Evolutionary conservation across 2,797 vertebrate genomes (phyloP), one percentile per base, ranked within the genome.

Genomic region (Pterois miles): DNA sequence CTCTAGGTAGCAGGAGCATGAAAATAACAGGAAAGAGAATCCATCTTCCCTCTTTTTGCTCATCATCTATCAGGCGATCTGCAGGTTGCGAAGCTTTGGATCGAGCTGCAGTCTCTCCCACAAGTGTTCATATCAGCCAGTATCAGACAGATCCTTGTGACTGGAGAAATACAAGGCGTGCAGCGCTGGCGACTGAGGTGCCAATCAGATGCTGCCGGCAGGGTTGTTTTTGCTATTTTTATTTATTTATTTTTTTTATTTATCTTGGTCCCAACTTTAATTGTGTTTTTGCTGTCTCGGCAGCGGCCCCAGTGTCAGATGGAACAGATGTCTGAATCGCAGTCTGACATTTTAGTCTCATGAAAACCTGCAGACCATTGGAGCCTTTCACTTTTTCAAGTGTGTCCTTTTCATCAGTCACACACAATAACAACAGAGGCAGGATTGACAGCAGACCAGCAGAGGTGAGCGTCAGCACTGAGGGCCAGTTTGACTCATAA

Each of bases 311-410:
- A 13, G 74, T 90, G 89, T 93, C 89, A 86, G 86, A 87, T 89
- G 59, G 74, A 89, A 83, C 81, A 85, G 86, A 92, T 90, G 83
- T 89, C 90, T 91, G 76, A 79, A 81, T 90, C 33, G 38, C 36
- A 62, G 71, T 52, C 72, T 90, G 91, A 91, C 91, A 92, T 94
- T 91, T 92, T 67, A 80, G 76, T 82, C 68, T 83, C 78, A 80
- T 92, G 87, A 84, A 93, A 93, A 89, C 86, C 54, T 71, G 76
- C 74, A 50, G 71, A 82, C 40, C 74, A 78, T 54, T 8, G 12
- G 68, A 83, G 76, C 58, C 72, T 71, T 84, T 79, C 46, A 34
- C 86, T 86, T 85, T 75, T 80, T 81, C 58, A 52, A 75, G 63
- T 66, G 18, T 67, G 74, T 82, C 81, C 57, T 81, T 78, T 82